These are phyloP conservation scores for Passerculus sandwichensis DNA, from an alignment of 2,797 vertebrate genomes.

Conservation along the genomic window DNA sequence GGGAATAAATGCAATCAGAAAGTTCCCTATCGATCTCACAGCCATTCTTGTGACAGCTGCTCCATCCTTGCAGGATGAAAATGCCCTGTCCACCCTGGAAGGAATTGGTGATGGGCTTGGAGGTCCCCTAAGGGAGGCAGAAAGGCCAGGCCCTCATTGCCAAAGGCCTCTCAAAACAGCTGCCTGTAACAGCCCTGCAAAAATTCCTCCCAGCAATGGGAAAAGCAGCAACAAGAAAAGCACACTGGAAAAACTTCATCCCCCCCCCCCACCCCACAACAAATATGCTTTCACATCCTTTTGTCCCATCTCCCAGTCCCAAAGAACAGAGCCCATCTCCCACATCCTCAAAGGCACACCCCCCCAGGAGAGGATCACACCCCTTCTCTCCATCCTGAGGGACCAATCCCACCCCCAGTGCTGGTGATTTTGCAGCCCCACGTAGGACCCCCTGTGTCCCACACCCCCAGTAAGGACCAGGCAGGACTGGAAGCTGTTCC, in stretches of 20 bases:
- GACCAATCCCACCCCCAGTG: not conserved
- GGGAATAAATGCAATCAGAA: constrained; percentile 26
- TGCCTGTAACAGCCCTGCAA: not conserved
- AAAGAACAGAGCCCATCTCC: not conserved
- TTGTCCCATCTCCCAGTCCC: not conserved
- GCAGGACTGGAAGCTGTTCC: not conserved
- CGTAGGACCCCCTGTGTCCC: not conserved
- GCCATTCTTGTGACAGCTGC: not conserved
- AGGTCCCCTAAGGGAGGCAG: not conserved
- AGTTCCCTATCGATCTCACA: not conserved
- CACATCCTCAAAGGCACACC: not conserved
- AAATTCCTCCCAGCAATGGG: not conserved
- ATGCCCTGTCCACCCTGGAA: not conserved
- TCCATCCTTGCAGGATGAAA: not conserved
- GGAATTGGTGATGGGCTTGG: not conserved
- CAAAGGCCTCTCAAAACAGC: not conserved
- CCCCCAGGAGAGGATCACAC: not conserved
- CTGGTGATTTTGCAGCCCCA: not conserved
- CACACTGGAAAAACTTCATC: not conserved
- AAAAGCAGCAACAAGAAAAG: not conserved
- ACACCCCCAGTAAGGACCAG: not conserved
- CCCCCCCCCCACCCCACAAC: not conserved
- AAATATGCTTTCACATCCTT: not conserved
- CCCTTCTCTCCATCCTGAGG: not conserved
- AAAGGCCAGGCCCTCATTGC: not conserved